Evolutionary conservation across 2,797 vertebrate species (phyloP).

Genomic region (Dryobates pubescens): DNA sequence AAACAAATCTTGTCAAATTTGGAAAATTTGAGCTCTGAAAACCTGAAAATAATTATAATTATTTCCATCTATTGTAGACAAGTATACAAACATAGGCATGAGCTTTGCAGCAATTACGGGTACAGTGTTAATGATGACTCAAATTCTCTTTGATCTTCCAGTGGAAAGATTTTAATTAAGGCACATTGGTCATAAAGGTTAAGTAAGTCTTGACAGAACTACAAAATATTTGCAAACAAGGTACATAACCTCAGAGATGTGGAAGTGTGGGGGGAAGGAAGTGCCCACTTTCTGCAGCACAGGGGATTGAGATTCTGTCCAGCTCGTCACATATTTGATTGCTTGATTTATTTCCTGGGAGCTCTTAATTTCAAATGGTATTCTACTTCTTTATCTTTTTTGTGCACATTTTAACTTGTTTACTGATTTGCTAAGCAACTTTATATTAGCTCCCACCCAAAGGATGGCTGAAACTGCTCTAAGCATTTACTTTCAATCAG

Average conservation of each 20-base stretch:
- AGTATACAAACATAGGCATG: not conserved
- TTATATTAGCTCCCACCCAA: slow-evolving; percentile 71
- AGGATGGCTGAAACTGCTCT: slow-evolving; percentile 61
- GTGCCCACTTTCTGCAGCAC: not conserved
- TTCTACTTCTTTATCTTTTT: slow-evolving; percentile 73
- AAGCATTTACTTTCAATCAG: slow-evolving; percentile 76
- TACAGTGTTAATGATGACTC: not conserved
- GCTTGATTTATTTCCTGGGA: slow-evolving; percentile 63
- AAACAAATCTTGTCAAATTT: not conserved
- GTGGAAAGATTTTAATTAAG: not conserved
- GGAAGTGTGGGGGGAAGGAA: not conserved
- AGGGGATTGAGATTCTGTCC: slow-evolving; percentile 49
- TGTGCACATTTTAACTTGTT: slow-evolving; percentile 75
- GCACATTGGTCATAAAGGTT: slow-evolving; percentile 8
- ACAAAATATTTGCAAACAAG: slow-evolving; percentile 35
- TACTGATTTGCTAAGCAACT: slow-evolving; percentile 76
- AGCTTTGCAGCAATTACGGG: not conserved
- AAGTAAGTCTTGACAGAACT: slow-evolving; percentile 24
- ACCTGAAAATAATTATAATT: not conserved
- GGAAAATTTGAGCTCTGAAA: not conserved
- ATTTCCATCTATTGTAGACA: not conserved
- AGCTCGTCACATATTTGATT: slow-evolving; percentile 43
- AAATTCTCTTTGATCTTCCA: not conserved
- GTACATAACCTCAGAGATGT: slow-evolving; percentile 2
- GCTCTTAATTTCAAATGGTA: slow-evolving; percentile 50